Conservation (phyloP, 2,888 invertebrate genomes). For the Drosophila acutilabella region DNA sequence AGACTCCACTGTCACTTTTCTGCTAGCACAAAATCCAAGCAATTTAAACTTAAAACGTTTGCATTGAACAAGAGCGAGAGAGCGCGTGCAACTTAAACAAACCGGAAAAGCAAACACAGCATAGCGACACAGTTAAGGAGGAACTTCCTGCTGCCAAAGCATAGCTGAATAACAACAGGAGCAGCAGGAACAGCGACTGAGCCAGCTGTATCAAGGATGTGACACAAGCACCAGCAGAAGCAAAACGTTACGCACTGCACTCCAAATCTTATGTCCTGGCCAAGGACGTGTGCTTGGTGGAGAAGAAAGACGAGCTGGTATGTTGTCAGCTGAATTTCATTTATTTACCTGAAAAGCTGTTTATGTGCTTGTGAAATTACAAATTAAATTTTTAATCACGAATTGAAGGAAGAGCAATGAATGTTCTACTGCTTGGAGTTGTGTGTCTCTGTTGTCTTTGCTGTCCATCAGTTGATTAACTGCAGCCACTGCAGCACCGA, state of each 20-base stretch:
- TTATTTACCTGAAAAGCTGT: constrained; percentile 78
- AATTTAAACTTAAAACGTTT: constrained; percentile 77
- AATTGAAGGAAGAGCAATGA: constrained; percentile 45
- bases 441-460: constrained; percentile 54
- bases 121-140: constrained; percentile 78
- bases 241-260: constrained; percentile 33
- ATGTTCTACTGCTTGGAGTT: constrained; percentile 24
- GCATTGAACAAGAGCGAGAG: constrained; percentile 57
- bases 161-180: constrained; percentile 52
- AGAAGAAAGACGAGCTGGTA: neutral
- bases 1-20: constrained; percentile 47
- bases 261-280: constrained; percentile 21
- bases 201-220: constrained; percentile 42
- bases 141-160: constrained; percentile 71
- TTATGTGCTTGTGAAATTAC: constrained; percentile 77
- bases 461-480: constrained; percentile 70
- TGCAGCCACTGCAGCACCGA: constrained; percentile 46
- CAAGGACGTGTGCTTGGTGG: constrained; percentile 46
- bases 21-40: constrained; percentile 63
- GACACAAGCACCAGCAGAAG: constrained; percentile 25
- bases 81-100: constrained; percentile 76
- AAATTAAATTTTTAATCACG: constrained; percentile 80
- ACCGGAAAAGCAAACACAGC: constrained; percentile 79
- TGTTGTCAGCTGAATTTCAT: constrained; percentile 73
- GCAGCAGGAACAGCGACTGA: constrained; percentile 5